phyloP scores from a whole-genome alignment of 2,797 vertebrate genomes.

The Graptemys geographica region DNA sequence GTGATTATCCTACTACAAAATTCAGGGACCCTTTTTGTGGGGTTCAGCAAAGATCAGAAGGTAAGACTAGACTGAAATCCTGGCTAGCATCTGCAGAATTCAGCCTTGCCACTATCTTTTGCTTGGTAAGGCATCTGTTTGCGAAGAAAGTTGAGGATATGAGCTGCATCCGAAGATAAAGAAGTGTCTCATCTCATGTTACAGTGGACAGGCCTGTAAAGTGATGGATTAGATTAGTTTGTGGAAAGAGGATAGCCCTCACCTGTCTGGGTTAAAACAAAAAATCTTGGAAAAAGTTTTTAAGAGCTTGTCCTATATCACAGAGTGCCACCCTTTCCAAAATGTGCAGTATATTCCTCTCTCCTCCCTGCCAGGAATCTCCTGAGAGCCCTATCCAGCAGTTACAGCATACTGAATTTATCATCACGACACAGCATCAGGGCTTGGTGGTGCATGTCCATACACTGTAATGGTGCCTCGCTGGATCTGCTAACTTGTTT shows the following conservation, averaged over 20 bases:
- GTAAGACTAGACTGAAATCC: conserved; percentile 67
- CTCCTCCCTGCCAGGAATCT: background rate
- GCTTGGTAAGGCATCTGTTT: conserved; percentile 55
- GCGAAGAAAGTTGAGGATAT: conserved; percentile 42
- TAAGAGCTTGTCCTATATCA: background rate
- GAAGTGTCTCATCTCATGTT: conserved; percentile 53
- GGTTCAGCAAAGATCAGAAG: conserved; percentile 49
- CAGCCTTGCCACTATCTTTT: conserved; percentile 29
- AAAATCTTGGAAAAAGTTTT: background rate
- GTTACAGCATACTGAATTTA: background rate
- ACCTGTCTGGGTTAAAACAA: background rate
- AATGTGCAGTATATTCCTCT: background rate
- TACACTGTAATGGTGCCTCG: background rate
- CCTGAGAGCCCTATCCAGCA: background rate
- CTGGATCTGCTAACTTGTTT: background rate
- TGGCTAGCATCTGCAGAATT: conserved; percentile 71
- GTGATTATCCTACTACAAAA: conserved; percentile 67
- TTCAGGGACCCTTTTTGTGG: conserved; percentile 68
- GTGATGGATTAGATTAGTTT: background rate
- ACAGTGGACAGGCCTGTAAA: conserved; percentile 57
- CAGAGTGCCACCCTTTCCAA: background rate
- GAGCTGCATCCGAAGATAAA: conserved; percentile 27
- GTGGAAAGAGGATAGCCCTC: background rate
- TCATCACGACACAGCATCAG: background rate
- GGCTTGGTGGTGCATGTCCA: background rate